A percentile compares a stretch with the other conserved stretches of the same genome.
Conservation (phyloP, 2,888 invertebrate species). For the Hydraecia micacea region DNA sequence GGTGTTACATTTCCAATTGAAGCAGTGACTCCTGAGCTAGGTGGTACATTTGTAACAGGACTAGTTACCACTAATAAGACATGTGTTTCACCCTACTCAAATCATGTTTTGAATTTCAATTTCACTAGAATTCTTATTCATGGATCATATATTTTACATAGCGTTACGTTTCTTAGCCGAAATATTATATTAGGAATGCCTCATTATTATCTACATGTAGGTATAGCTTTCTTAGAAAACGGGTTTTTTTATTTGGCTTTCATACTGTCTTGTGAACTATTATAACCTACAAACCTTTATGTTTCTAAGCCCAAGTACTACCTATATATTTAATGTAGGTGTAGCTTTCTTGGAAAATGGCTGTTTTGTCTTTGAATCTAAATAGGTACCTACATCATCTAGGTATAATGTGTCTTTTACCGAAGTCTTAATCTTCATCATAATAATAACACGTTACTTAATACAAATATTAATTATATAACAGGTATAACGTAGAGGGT, state of each 20-base stretch:
- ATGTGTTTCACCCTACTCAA: slow-evolving; percentile 4
- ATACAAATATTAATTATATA: background rate
- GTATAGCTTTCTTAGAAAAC: slow-evolving; percentile 9
- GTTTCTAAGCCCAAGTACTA: background rate
- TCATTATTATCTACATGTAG: background rate
- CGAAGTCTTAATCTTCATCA: background rate
- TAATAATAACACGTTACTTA: background rate
- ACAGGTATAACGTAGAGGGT: no score
- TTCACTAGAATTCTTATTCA: background rate
- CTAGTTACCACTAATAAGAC: background rate
- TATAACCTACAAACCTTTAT: background rate
- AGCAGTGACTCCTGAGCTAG: background rate
- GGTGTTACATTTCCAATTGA: background rate
- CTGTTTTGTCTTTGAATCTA: background rate
- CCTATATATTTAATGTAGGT: no score
- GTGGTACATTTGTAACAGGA: background rate
- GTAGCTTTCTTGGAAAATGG: slow-evolving; percentile 6
- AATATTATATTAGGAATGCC: background rate
- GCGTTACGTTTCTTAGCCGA: background rate
- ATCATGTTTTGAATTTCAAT: slow-evolving; percentile 5
- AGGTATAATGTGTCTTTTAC: background rate
- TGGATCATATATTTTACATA: background rate
- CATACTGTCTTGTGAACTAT: background rate
- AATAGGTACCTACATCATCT: background rate
- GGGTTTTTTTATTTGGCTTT: background rate